Evolutionary conservation across 1,140 invertebrate species (phyloP).

Genomic region (Aphelinus atriplicis): DNA sequence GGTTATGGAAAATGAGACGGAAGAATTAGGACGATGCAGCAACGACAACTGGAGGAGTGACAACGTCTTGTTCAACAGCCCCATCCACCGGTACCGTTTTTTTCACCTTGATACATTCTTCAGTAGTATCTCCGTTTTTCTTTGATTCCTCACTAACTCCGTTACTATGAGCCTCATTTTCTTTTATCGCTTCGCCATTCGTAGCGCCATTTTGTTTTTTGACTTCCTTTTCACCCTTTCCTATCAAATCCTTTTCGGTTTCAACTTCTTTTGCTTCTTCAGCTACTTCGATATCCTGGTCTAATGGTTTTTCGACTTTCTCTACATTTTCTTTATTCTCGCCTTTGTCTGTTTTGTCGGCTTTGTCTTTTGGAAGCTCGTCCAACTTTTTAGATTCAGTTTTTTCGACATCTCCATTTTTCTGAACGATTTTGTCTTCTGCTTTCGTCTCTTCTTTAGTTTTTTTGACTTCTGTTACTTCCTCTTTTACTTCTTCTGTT

Average conservation of each 20-base stretch:
- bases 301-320: constrained; percentile 30
- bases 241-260: constrained; percentile 12
- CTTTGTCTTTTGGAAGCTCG: constrained; percentile 29
- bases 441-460: constrained; percentile 27
- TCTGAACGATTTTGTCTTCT: constrained; percentile 31
- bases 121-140: constrained; percentile 47
- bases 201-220: constrained; percentile 53
- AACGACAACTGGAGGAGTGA: constrained; percentile 55
- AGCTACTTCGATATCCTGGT: constrained; percentile 24
- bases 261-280: constrained; percentile 35
- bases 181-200: constrained; percentile 46
- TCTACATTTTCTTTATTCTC: constrained; percentile 37
- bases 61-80: constrained; percentile 59
- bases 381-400: constrained; percentile 28
- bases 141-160: constrained; percentile 39
- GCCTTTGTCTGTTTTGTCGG: constrained; percentile 42
- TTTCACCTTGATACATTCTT: constrained; percentile 60
- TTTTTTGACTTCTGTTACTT: constrained; percentile 23
- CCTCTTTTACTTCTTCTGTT: constrained; percentile 42
- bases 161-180: constrained; percentile 17
- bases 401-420: constrained; percentile 33
- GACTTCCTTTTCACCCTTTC: constrained; percentile 33
- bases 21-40: constrained; percentile 62
- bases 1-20: constrained; percentile 13
- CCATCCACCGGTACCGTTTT: constrained; percentile 54